Conservation (phyloP, 53 echinoderm and acorn worm genomes). For the Pentamera pediparva region DNA sequence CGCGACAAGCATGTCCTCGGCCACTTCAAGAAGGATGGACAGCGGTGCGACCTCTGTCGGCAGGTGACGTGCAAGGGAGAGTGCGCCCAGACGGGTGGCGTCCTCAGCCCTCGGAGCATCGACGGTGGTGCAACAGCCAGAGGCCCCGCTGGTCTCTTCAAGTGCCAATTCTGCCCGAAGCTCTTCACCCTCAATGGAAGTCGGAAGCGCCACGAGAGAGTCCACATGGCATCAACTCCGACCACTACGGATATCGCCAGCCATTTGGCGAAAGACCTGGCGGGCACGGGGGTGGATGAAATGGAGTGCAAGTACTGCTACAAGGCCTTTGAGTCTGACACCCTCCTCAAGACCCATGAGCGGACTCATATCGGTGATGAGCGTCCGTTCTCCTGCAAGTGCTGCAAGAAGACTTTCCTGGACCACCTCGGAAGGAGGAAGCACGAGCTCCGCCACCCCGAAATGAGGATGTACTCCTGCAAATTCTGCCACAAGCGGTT, state of each 20-base stretch:
- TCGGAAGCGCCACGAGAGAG: constrained; percentile 10
- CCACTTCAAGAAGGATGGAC: constrained; percentile 19
- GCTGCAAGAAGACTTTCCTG: constrained; percentile 13
- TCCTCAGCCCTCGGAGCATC: constrained; percentile 3
- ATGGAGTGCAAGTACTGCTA: constrained; percentile 24
- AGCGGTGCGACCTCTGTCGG: constrained; percentile 18
- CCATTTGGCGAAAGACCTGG: background rate
- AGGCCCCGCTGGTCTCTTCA: background rate
- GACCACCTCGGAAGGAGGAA: background rate
- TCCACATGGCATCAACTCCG: background rate
- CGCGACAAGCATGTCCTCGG: constrained; percentile 17
- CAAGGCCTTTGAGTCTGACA: background rate
- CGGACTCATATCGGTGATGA: background rate
- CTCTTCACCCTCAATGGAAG: constrained; percentile 1
- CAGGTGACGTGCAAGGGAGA: constrained; percentile 27
- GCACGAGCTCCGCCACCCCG: constrained; percentile 19
- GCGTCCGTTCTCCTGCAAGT: constrained; percentile 7
- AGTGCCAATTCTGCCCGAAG: constrained; percentile 3
- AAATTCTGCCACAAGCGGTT: constrained; percentile 26
- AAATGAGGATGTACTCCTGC: constrained; percentile 16
- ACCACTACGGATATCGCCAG: background rate
- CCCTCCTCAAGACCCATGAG: background rate
- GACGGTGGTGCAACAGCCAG: background rate
- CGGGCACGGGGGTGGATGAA: background rate
- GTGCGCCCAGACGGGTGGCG: constrained; percentile 9